Evolutionary conservation across 2,888 invertebrate genomes (phyloP).

Genomic region (Andrena minutula): DNA sequence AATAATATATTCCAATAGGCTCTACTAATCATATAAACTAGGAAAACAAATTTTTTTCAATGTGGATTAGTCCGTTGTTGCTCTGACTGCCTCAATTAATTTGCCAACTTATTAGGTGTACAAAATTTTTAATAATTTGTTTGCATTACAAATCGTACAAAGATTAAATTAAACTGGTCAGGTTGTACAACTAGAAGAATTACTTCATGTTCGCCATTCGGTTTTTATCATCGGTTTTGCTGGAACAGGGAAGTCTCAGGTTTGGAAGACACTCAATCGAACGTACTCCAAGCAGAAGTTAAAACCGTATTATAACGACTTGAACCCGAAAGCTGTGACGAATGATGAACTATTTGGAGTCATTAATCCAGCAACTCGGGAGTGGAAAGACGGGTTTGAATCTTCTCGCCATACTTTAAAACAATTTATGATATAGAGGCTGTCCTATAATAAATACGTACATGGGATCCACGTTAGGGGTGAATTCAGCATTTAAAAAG

Average conservation of each 20-base stretch:
- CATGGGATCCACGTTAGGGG: too few species aligned
- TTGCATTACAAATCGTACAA: not conserved
- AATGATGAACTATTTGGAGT: slow-evolving; percentile 98
- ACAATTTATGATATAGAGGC: not conserved
- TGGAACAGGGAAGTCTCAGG: slow-evolving; percentile 96
- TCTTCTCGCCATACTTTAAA: not conserved
- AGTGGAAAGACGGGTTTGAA: slow-evolving; percentile 92
- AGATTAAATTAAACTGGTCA: slow-evolving; percentile 75
- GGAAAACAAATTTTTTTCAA: too few species aligned
- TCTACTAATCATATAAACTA: too few species aligned
- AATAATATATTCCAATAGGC: too few species aligned
- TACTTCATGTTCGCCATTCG: slow-evolving; percentile 97
- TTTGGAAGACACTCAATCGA: slow-evolving; percentile 95
- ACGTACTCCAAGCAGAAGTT: slow-evolving; percentile 93
- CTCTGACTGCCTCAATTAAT: too few species aligned
- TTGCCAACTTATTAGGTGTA: not conserved
- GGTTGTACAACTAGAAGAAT: slow-evolving; percentile 96
- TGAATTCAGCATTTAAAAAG: too few species aligned
- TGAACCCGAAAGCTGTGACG: slow-evolving; percentile 98
- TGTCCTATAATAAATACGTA: too few species aligned
- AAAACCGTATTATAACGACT: slow-evolving; percentile 94
- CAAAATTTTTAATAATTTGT: not conserved
- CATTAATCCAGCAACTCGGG: slow-evolving; percentile 96
- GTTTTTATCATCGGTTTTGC: slow-evolving; percentile 95
- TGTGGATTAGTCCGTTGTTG: too few species aligned